Evolutionary conservation across 2,888 invertebrate species (phyloP), one percentile per base, ranked within the genome.

Genomic region (Cheilosia pagana): DNA sequence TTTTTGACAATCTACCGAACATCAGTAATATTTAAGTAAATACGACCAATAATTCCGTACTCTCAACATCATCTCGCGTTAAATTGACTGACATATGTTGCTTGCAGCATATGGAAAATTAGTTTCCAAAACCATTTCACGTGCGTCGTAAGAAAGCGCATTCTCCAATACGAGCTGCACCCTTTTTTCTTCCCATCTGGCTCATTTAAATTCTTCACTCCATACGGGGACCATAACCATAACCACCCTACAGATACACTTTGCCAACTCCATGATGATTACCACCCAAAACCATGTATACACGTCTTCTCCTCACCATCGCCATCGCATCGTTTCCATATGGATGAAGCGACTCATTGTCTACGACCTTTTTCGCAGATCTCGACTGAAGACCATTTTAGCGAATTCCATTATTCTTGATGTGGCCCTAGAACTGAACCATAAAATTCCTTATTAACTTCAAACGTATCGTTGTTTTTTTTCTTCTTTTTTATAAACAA

Each of bases 401-500:
- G 50, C 8, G 45, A 57, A 57, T 53, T 50, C 39, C 28, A 39
- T 39, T 50, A 10, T 50, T 21, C 12, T 12, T 12, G 12, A 50
- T 5, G 23, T 14, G 14, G 2, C 50, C 23, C 21, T 35, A 25
- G 21, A 62, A 41, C 21, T 57, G 23, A 60, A 53, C 75, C 63
- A 81, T 76, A 59, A 76, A 71, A 76, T 71, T 76, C 53, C 65
- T 81, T 81, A 78, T 82, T 77, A 82, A 82, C 77, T 82, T 82
- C 52, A 41, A 63, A 14, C 21, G 21, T 23, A 35, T 35, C 12
- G 8, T 8, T 8, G 23, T 28, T 28, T 7, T 28, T 28, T 28
- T 7, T 28, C 1, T 28, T 28, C n/a, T 28, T n/a, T 60, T 41
- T 53, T 53, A 79, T 81, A 70, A 76, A 76, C 76, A 76, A 76